Base-by-base conservation (phyloP, 2,797 vertebrate species). In the Discoglossus pictus region DNA sequence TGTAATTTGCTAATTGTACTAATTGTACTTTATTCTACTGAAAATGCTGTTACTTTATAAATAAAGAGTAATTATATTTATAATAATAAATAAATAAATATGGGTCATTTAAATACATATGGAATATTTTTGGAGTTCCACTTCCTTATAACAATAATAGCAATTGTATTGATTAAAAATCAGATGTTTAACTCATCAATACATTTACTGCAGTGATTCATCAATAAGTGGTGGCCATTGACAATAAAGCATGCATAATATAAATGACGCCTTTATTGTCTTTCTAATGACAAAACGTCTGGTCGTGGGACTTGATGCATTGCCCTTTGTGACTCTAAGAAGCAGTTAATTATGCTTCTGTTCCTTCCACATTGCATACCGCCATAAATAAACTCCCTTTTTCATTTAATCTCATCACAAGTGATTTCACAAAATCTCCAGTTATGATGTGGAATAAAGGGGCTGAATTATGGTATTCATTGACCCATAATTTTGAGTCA, bases 261-360 rank as follows among this genome's bases (percentile, higher is more conserved):
- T 58, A 55, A 64, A 27, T 44, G 24, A 44, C 27, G 55, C 17
- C 48, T 64, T 64, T 64, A 71, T 43, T 51, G 52, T 63, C 35
- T 58, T 24, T 34, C 24, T 58, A 71, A 71, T 71, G 68, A 71
- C 68, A 36, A 59, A 40, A 31, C 23, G 60, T 53, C 60, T 24
- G 7, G 35, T 64, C 38, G 13, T 51, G 7, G 43, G 51, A 63
- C 43, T 56, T 63, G 67, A 70, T 70, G 51, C 60, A 70, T 63
- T 31, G 59, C 60, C 67, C 15, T 53, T 23, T 20, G 36, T 40
- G 43, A 46, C 67, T 61, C 27, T 8, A 39, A 70, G 52, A 50
- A 56, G 60, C 61, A 56, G 43, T 64, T 71, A 58, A 71, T 71
- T 71, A 64, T 51, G 61, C 43, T 64, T 71, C 60, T 48, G 53